These are phyloP conservation scores for Thalpophila matura DNA, from an alignment of 2,888 invertebrate species.

Conservation along the genomic window DNA sequence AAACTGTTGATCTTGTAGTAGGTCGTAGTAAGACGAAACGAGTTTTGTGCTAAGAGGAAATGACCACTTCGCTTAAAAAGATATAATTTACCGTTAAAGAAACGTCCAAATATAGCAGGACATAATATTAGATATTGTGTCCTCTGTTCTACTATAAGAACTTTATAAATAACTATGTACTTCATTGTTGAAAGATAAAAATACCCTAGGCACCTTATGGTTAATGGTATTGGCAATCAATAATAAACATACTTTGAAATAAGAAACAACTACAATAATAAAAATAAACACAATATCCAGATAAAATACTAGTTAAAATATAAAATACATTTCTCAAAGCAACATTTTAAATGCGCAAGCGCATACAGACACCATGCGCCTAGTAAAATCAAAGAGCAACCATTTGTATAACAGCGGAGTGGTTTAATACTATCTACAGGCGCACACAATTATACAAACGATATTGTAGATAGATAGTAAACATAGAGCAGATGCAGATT, in stretches of 20 bases:
- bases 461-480: too few species aligned
- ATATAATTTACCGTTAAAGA: slow-evolving; percentile 83
- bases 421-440: slow-evolving; percentile 20
- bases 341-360: neutral
- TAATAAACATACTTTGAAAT: too few species aligned
- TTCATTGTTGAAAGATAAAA: neutral
- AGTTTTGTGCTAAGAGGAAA: slow-evolving; percentile 83
- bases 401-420: slow-evolving; percentile 4
- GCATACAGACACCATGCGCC: slow-evolving; percentile 31
- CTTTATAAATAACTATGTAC: too few species aligned
- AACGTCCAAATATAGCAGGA: slow-evolving; percentile 74
- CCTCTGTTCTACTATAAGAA: slow-evolving; percentile 15
- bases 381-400: slow-evolving; percentile 45
- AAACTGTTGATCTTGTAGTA: slow-evolving; percentile 81
- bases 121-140: slow-evolving; percentile 38
- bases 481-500: neutral
- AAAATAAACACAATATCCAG: neutral
- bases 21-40: slow-evolving; percentile 86
- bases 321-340: too few species aligned
- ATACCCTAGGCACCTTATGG: too few species aligned
- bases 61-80: slow-evolving; percentile 81
- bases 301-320: too few species aligned
- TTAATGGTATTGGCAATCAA: too few species aligned
- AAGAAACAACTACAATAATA: too few species aligned
- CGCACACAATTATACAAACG: slow-evolving; percentile 3